A percentile compares a stretch with the other conserved stretches of the same genome.
Evolutionary conservation across 2,888 invertebrate species (phyloP).

Genomic region (Cantharis rufa): DNA sequence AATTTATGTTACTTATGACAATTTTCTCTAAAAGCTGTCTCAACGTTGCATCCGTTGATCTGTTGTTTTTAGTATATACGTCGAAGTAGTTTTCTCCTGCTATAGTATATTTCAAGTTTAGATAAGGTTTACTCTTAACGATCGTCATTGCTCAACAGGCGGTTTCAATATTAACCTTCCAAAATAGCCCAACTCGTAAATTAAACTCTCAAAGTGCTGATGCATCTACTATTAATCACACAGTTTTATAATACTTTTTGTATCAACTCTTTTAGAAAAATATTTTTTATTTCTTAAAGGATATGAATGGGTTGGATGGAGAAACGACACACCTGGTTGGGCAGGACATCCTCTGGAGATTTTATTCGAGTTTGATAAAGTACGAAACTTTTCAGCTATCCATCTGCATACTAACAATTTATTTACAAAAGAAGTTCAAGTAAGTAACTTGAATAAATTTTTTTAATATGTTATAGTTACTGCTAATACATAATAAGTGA

Average conservation of each 20-base stretch:
- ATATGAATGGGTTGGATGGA: slow-evolving; percentile 86
- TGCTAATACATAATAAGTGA: background rate
- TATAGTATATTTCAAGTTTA: background rate
- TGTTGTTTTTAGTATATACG: too few relatives aligned
- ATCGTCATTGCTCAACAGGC: slow-evolving; percentile 35
- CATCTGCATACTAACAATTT: slow-evolving; percentile 78
- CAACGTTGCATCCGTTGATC: too few relatives aligned
- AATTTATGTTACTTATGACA: too few relatives aligned
- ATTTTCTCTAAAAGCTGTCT: too few relatives aligned
- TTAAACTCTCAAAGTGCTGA: slow-evolving; percentile 43
- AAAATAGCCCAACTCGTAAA: slow-evolving; percentile 36
- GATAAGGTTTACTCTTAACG: slow-evolving; percentile 11
- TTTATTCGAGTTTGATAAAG: slow-evolving; percentile 77
- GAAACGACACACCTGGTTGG: slow-evolving; percentile 67
- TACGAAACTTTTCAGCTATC: slow-evolving; percentile 76
- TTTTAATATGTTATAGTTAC: background rate
- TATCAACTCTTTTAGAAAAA: slow-evolving; percentile 14
- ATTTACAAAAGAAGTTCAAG: slow-evolving; percentile 76
- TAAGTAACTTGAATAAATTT: slow-evolving; percentile 57
- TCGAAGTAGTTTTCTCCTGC: background rate
- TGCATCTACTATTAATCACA: slow-evolving; percentile 44
- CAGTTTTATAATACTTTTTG: slow-evolving; percentile 28
- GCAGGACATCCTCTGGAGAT: slow-evolving; percentile 71
- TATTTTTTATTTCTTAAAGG: slow-evolving; percentile 56
- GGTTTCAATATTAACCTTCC: slow-evolving; percentile 29